phyloP scores from a whole-genome alignment of 2,113 vertebrate species.

The Ceyx melanurus region DNA sequence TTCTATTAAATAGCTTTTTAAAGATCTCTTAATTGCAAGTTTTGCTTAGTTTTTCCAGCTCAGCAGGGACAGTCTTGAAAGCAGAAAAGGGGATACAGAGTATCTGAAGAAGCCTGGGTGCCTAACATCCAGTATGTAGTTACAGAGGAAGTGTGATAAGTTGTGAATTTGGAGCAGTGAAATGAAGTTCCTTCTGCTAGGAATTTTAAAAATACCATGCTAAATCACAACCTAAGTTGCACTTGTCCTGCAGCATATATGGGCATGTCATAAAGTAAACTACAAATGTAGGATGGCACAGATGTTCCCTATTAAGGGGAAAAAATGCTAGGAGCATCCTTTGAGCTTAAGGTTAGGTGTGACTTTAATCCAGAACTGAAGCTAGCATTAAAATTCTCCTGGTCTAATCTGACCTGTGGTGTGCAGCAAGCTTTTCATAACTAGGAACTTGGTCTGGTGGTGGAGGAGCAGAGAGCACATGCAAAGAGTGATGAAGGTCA shows the following conservation, averaged over 20 bases:
- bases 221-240: neutral
- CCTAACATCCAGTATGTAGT: neutral
- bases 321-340: neutral
- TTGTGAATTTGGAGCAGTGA: neutral
- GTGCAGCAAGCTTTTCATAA: neutral
- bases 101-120: neutral
- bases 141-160: neutral
- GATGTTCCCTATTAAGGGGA: neutral
- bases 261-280: neutral
- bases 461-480: no score
- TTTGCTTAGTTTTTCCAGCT: neutral
- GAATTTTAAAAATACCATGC: neutral
- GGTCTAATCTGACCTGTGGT: neutral
- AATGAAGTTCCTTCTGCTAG: neutral
- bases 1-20: neutral
- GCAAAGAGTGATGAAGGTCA: neutral
- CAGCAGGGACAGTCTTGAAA: neutral
- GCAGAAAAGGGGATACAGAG: neutral
- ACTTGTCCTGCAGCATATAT: neutral
- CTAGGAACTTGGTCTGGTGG: neutral
- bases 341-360: neutral
- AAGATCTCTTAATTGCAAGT: neutral
- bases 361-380: neutral
- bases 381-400: neutral
- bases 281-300: neutral